Base-by-base conservation (phyloP, 2,888 invertebrate genomes). In the Nycteola revayana region DNA sequence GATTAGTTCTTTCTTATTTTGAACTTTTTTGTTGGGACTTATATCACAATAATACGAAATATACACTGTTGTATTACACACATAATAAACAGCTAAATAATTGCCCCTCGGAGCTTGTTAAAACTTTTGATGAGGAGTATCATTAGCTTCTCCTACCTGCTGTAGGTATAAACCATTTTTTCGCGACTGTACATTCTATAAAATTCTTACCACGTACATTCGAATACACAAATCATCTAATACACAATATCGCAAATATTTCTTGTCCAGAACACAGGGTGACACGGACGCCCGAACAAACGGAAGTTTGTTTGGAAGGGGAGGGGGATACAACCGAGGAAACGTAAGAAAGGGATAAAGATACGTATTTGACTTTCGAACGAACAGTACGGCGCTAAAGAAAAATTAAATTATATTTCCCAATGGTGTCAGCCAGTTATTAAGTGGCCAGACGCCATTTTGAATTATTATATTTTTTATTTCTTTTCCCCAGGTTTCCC, bases 331-430 rank as follows among this genome's bases (percentile, higher is more conserved):
- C 66, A 64, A 68, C 71, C 66, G 71, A 73, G 72, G 68, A 75
- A 82, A 76, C 59, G 66, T 47, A 25, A 59, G 77, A 85, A 43
- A 65, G 62, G 60, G 80, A 83, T 57, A 58, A 41, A 53, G 45
- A 50, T 52, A 71, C 52, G 32, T 51, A 42, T 48, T 45, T 44
- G 38, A 28, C 41, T 37, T 32, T 48, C 40, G 71, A 42, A 50
- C 44, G 66, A 83, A 60, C 48, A 61, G 60, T 75, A 75, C 43
- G 40, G 73, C 46, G 44, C 63, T 55, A 69, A 59, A 81, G 85
- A 87, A 86, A 88, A 88, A 89, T 89, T 89, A 88, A 89, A 89
- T 89, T 88, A 89, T 88, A 85, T 89, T 87, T 89, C 88, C 86
- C 88, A 84, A 86, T 86, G 88, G 89, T 89, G 89, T 89, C 89